These are phyloP conservation scores for Siphonodentalium dalli DNA, from an alignment of 2,888 invertebrate species.

Conservation along the genomic window DNA sequence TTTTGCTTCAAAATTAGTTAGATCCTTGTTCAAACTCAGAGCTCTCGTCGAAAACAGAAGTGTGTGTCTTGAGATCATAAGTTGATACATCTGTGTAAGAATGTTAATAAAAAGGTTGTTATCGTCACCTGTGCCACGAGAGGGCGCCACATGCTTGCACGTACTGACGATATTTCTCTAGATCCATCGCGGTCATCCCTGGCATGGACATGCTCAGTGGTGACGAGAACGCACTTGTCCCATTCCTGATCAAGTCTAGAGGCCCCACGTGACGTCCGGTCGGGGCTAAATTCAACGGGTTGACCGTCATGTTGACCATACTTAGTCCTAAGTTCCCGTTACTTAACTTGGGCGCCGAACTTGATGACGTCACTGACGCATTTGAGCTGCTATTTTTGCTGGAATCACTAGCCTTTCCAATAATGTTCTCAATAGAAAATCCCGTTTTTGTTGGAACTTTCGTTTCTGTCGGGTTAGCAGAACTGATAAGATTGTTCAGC, in stretches of 20 bases:
- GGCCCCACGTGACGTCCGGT: constrained; percentile 30
- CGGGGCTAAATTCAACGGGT: constrained; percentile 25
- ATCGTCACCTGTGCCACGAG: constrained; percentile 41
- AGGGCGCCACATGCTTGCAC: constrained; percentile 48
- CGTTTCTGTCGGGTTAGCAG: constrained; percentile 22
- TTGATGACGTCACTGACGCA: constrained; percentile 25
- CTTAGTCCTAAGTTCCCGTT: background rate
- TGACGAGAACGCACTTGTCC: constrained; percentile 43
- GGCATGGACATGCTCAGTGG: constrained; percentile 41
- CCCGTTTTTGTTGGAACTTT: constrained; percentile 43
- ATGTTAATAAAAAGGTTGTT: no score
- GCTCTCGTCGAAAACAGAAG: no score
- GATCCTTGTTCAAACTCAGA: no score
- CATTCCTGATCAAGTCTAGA: constrained; percentile 35
- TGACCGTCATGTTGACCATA: constrained; percentile 1
- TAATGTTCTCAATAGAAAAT: constrained; percentile 71
- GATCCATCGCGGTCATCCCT: constrained; percentile 47
- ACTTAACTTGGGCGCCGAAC: background rate
- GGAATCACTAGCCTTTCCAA: constrained; percentile 62
- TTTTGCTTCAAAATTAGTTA: no score
- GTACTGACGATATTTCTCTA: constrained; percentile 60
- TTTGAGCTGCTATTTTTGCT: no score
- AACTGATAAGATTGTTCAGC: constrained; percentile 19
- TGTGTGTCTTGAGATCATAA: no score
- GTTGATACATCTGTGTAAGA: no score